phyloP scores from a whole-genome alignment of 2,797 vertebrate species.

The Onychomys torridus region DNA sequence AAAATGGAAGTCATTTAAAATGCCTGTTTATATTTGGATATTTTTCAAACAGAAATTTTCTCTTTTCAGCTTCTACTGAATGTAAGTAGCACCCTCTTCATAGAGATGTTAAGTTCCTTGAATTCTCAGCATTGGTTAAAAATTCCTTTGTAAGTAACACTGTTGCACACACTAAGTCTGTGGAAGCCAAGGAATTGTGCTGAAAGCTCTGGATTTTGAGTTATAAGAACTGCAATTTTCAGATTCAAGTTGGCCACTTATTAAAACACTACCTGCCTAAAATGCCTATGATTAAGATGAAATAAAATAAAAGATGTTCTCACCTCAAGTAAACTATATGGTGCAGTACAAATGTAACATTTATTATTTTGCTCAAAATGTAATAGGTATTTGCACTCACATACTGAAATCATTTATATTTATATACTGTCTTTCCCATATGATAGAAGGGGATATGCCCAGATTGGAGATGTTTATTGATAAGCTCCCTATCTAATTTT shows the following conservation, averaged over 20 bases:
- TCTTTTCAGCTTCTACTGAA: constrained; percentile 43
- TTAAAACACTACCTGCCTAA: constrained; percentile 22
- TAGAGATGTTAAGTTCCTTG: background rate
- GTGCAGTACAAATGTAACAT: constrained; percentile 4
- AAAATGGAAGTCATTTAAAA: constrained; percentile 63
- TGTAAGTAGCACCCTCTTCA: constrained; percentile 24
- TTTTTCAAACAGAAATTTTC: constrained; percentile 46
- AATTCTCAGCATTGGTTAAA: constrained; percentile 45
- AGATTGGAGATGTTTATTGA: constrained; percentile 83
- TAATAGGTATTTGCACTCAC: constrained; percentile 64
- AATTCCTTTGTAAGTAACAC: constrained; percentile 45
- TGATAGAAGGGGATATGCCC: constrained; percentile 70
- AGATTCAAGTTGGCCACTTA: background rate
- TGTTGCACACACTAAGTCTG: background rate
- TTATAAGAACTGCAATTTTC: constrained; percentile 44
- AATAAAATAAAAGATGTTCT: constrained; percentile 53
- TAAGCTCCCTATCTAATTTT: constrained; percentile 85
- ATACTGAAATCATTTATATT: constrained; percentile 59
- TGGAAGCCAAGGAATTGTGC: constrained; percentile 23
- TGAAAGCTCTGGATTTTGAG: constrained; percentile 28
- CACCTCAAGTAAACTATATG: constrained; percentile 2
- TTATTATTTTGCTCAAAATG: constrained; percentile 66
- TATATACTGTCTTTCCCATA: constrained; percentile 67
- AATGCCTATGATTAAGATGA: constrained; percentile 48
- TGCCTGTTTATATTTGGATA: constrained; percentile 15